Conservation (phyloP, 2,797 vertebrate genomes). For the Sphenodon punctatus region DNA sequence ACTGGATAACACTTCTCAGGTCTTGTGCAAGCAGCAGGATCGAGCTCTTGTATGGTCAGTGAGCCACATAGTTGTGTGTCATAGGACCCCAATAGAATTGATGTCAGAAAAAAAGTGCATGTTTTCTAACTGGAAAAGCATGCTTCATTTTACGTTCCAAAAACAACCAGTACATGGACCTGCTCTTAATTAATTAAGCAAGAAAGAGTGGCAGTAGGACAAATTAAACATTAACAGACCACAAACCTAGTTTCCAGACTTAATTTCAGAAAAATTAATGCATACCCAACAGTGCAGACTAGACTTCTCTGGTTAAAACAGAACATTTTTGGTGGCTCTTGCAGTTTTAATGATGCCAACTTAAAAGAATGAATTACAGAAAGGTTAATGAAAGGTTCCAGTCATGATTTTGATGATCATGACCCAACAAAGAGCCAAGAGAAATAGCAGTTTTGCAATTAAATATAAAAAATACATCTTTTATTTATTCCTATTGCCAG, state of each 20-base stretch:
- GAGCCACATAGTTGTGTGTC: too few relatives aligned
- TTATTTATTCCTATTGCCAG: constrained; percentile 57
- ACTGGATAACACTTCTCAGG: too few relatives aligned
- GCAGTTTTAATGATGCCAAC: constrained; percentile 55
- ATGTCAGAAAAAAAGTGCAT: too few relatives aligned
- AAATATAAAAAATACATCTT: constrained; percentile 48
- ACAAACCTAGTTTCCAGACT: not conserved
- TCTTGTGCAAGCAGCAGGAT: too few relatives aligned
- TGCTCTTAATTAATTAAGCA: not conserved
- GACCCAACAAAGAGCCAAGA: constrained; percentile 55
- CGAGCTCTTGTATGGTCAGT: too few relatives aligned
- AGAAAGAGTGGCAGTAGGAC: not conserved
- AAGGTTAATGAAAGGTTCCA: constrained; percentile 70
- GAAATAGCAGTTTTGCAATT: constrained; percentile 49
- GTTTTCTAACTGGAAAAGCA: too few relatives aligned
- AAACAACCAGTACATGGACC: not conserved
- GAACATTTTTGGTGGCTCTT: not conserved
- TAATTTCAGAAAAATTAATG: not conserved
- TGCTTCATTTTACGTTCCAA: not conserved
- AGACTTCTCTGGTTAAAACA: constrained; percentile 16
- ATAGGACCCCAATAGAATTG: too few relatives aligned
- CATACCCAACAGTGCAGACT: constrained; percentile 5
- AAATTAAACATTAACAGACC: not conserved
- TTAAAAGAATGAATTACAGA: constrained; percentile 55
- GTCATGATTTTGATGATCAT: constrained; percentile 42